Percentiles rank a stretch among this genome's conserved stretches.
Conservation (phyloP, 2,113 vertebrate genomes). For the Erinaceus europaeus region DNA sequence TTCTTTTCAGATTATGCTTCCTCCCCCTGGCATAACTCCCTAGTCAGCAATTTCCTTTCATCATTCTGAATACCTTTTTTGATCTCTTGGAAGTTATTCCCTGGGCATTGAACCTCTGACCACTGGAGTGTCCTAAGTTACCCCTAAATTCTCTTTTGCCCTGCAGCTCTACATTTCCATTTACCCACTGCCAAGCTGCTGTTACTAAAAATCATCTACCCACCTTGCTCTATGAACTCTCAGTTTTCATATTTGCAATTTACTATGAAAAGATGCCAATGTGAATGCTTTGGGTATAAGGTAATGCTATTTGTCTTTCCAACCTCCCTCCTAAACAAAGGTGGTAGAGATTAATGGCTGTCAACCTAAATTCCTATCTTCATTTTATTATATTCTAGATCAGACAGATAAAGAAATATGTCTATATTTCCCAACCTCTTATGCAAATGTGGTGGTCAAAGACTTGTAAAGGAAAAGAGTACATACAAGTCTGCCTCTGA, state of each 20-base stretch:
- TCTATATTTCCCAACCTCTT: background rate
- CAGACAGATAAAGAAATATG: background rate
- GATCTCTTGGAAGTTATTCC: background rate
- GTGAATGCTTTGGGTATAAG: background rate
- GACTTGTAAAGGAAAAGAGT: background rate
- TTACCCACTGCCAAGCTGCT: background rate
- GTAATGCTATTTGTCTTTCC: background rate
- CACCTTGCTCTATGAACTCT: background rate
- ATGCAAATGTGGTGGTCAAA: background rate
- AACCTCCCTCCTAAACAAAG: background rate
- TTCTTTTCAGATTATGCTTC: conserved; percentile 21
- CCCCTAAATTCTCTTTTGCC: background rate
- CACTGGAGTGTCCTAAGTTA: background rate
- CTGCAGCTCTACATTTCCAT: background rate
- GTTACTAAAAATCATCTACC: background rate
- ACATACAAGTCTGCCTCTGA: background rate
- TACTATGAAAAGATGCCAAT: background rate
- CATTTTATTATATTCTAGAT: background rate
- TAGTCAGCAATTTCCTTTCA: conserved; percentile 43
- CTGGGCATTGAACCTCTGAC: background rate
- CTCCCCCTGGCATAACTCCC: background rate
- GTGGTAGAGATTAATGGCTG: background rate
- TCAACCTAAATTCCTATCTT: background rate
- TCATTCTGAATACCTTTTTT: conserved; percentile 23
- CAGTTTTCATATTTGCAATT: background rate